These are phyloP conservation scores for Genyomyrus donnyi DNA, from an alignment of 2,113 vertebrate species.

Conservation along the genomic window DNA sequence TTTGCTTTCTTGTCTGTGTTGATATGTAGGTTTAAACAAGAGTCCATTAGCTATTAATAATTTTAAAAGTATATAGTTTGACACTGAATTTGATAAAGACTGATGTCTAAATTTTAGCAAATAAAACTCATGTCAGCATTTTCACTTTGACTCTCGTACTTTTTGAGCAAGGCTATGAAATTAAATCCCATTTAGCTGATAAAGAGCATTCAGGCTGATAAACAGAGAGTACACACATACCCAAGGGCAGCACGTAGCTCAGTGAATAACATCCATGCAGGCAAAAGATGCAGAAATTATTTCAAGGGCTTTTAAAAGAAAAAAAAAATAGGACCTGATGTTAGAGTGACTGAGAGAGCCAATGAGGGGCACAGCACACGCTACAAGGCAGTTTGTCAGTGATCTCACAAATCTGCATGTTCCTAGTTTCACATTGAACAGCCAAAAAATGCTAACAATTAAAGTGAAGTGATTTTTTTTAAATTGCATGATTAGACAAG, in stretches of 20 bases:
- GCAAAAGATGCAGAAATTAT: not conserved
- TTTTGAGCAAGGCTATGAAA: not conserved
- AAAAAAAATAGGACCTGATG: not conserved
- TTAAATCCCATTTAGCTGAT: not conserved
- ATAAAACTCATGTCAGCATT: not conserved
- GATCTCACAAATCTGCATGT: not conserved
- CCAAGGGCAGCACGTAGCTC: not conserved
- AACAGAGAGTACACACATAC: not conserved
- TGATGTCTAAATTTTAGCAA: not conserved
- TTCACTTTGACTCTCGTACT: not conserved
- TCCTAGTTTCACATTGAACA: not conserved
- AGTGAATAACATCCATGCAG: not conserved
- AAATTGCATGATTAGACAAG: not conserved
- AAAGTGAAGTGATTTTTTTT: not conserved
- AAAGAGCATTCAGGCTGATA: not conserved
- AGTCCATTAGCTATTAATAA: not conserved
- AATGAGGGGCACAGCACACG: not conserved
- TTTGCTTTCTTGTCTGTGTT: not conserved
- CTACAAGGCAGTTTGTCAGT: not conserved
- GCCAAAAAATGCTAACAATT: not conserved
- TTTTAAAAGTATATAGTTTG: not conserved
- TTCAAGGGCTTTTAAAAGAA: not conserved
- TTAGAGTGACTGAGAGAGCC: not conserved
- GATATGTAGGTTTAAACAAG: not conserved
- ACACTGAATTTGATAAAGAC: not conserved